phyloP scores from a whole-genome alignment of 1,140 invertebrate species.

The Drusus annulatus region DNA sequence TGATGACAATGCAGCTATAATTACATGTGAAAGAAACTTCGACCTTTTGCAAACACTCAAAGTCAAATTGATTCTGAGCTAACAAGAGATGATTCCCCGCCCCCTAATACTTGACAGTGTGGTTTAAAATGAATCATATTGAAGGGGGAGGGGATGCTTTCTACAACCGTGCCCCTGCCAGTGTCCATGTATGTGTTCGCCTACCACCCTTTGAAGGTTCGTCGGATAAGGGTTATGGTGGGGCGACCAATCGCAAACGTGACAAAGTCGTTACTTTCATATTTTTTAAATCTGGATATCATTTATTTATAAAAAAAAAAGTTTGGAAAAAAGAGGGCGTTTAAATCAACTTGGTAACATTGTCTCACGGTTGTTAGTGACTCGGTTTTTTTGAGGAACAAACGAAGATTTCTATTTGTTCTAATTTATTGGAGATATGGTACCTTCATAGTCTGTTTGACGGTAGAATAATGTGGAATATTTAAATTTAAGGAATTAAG shows the following conservation, averaged over 20 bases:
- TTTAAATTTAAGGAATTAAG: no score
- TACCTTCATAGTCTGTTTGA: no score
- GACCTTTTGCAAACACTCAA: constrained; percentile 19
- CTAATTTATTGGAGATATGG: no score
- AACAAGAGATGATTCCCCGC: constrained; percentile 34
- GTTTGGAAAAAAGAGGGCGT: no score
- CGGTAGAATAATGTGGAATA: no score
- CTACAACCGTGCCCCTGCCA: constrained; percentile 8
- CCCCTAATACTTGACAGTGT: constrained; percentile 30
- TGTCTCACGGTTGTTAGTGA: no score
- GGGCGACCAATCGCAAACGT: neutral
- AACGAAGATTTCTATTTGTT: no score
- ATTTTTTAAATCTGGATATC: no score
- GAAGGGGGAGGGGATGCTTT: constrained; percentile 26
- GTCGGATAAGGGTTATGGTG: constrained; percentile 33
- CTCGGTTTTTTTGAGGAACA: no score
- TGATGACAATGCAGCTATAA: neutral
- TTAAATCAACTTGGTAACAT: no score
- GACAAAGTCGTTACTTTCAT: no score
- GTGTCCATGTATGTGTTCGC: constrained; percentile 3
- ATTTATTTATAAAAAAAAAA: no score
- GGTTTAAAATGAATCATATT: constrained; percentile 46
- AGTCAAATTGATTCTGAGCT: constrained; percentile 39
- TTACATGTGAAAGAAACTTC: neutral
- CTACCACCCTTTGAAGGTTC: constrained; percentile 32